A percentile compares a stretch with the other conserved stretches of the same genome.
These are phyloP conservation scores for Fragum fragum DNA, from an alignment of 2,888 invertebrate genomes.

Conservation along the genomic window DNA sequence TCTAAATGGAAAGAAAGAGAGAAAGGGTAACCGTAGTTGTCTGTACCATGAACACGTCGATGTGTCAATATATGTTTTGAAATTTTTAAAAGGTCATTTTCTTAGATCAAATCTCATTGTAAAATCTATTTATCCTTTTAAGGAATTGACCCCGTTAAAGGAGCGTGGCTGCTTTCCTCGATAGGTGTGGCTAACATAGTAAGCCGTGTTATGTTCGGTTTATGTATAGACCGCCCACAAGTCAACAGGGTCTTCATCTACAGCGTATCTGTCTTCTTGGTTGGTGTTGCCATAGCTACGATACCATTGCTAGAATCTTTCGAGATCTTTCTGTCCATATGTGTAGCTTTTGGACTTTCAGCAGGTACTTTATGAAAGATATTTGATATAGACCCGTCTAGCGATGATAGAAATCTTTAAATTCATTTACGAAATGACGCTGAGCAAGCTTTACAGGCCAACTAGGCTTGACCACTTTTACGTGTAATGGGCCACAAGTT, in stretches of 20 bases:
- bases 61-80: background rate
- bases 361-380: background rate
- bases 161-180: background rate
- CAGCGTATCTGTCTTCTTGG: background rate
- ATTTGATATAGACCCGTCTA: too few relatives aligned
- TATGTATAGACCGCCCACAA: background rate
- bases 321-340: background rate
- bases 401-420: too few relatives aligned
- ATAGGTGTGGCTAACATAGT: slow-evolving; percentile 6
- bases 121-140: background rate
- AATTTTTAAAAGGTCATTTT: background rate
- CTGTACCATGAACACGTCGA: background rate
- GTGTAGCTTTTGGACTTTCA: background rate
- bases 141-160: background rate
- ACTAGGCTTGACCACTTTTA: too few relatives aligned
- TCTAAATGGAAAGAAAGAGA: background rate
- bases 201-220: background rate
- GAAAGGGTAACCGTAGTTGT: background rate
- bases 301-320: background rate
- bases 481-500: too few relatives aligned
- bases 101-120: background rate
- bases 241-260: background rate
- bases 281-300: background rate
- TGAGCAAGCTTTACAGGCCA: too few relatives aligned
- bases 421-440: too few relatives aligned